A percentile compares a stretch with the other conserved stretches of the same genome.
These are phyloP conservation scores for Hermodice carunculata DNA, from an alignment of 2,888 invertebrate species.

Conservation along the genomic window DNA sequence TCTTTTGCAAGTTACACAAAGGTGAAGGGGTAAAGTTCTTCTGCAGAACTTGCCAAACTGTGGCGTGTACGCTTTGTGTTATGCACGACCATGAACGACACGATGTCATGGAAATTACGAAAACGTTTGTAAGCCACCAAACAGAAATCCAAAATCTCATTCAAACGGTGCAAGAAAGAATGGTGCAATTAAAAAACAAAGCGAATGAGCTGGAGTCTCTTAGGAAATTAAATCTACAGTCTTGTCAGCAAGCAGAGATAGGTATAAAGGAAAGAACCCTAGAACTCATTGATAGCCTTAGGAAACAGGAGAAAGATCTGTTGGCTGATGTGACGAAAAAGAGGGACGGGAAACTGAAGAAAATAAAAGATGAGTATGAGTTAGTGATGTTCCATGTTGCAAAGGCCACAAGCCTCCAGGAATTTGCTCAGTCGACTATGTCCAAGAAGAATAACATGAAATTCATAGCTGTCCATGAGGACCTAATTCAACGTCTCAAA, in stretches of 20 bases:
- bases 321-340: slow-evolving; percentile 30
- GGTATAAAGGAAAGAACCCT: slow-evolving; percentile 33
- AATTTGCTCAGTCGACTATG: slow-evolving; percentile 24
- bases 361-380: slow-evolving; percentile 32
- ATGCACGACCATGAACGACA: slow-evolving; percentile 41
- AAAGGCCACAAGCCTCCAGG: slow-evolving; percentile 28
- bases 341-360: slow-evolving; percentile 31
- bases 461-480: slow-evolving; percentile 40
- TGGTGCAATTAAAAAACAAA: slow-evolving; percentile 25
- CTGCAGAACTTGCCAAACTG: slow-evolving; percentile 34
- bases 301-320: slow-evolving; percentile 30
- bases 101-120: slow-evolving; percentile 33
- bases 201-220: slow-evolving; percentile 32
- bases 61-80: slow-evolving; percentile 45
- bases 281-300: slow-evolving; percentile 26
- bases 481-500: slow-evolving; percentile 41
- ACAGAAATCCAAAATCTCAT: slow-evolving; percentile 32
- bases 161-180: slow-evolving; percentile 24
- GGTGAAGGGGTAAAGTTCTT: slow-evolving; percentile 33
- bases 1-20: slow-evolving; percentile 37
- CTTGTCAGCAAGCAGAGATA: slow-evolving; percentile 38
- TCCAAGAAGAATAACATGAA: slow-evolving; percentile 21
- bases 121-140: slow-evolving; percentile 33
- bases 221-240: slow-evolving; percentile 26
- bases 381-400: slow-evolving; percentile 22